These are phyloP conservation scores for Meriones psammophilus DNA, from an alignment of 2,797 vertebrate species.

Conservation along the genomic window DNA sequence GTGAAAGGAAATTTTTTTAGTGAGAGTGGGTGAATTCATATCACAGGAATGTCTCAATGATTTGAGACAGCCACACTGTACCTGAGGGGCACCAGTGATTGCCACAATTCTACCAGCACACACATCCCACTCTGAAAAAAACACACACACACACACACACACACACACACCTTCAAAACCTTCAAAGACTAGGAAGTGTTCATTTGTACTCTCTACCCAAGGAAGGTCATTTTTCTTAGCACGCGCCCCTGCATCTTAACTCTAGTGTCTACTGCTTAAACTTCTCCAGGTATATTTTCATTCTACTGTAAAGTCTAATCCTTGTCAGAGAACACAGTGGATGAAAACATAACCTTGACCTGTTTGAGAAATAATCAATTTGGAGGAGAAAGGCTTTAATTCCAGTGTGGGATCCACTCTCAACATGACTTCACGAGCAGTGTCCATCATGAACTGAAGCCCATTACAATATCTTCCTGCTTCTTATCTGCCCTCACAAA, in stretches of 20 bases:
- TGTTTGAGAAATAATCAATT: not conserved
- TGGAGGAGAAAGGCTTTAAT: not conserved
- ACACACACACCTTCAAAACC: not conserved
- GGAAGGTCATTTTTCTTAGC: not conserved
- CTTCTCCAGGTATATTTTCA: slow-evolving; percentile 38
- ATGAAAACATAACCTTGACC: slow-evolving; percentile 20
- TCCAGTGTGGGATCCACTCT: not conserved
- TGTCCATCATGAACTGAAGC: not conserved
- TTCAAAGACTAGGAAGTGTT: not conserved
- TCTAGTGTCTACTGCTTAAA: not conserved
- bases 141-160: too few species aligned
- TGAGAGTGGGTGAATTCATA: slow-evolving; percentile 8
- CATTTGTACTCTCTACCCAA: slow-evolving; percentile 44
- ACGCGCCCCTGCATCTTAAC: not conserved
- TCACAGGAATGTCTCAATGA: slow-evolving; percentile 13
- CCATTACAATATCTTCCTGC: not conserved
- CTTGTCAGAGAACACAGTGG: not conserved
- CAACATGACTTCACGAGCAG: not conserved
- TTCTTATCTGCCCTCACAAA: not conserved
- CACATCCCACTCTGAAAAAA: not conserved
- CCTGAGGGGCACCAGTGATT: not conserved
- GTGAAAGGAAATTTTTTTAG: slow-evolving; percentile 23
- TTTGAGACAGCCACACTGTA: not conserved
- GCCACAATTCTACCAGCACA: not conserved
- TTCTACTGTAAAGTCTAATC: slow-evolving; percentile 28